Conservation (phyloP, 2,797 vertebrate species). For the Tokudaia muenninki region DNA sequence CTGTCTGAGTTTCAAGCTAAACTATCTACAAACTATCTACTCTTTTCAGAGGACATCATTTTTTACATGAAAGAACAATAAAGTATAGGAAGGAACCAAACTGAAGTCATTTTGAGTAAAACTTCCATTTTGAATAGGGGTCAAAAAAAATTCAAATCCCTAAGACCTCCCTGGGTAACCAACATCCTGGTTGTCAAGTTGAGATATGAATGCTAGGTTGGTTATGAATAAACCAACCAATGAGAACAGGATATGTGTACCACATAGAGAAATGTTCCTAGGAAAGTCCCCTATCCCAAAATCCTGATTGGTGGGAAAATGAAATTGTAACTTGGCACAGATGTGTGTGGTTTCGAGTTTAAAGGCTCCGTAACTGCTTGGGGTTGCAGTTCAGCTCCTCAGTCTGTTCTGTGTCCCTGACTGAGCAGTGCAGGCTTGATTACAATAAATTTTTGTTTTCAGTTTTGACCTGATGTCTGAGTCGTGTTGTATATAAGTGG, state of each 20-base stretch:
- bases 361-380: neutral
- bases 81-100: neutral
- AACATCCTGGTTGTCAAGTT: neutral
- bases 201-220: neutral
- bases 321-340: neutral
- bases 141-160: neutral
- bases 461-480: neutral
- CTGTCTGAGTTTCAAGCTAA: slow-evolving; percentile 1
- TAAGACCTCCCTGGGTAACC: neutral
- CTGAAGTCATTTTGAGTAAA: neutral
- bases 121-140: neutral
- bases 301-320: neutral
- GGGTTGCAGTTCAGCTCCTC: neutral
- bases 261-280: neutral
- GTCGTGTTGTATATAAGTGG: neutral
- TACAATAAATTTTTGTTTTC: neutral
- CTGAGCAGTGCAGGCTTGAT: neutral
- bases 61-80: slow-evolving; percentile 10
- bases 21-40: neutral
- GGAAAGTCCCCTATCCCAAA: neutral
- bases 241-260: neutral
- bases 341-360: neutral
- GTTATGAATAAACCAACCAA: neutral
- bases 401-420: neutral
- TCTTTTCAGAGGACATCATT: neutral